Base-by-base conservation (phyloP, 2,113 vertebrate genomes). In the Alosa alosa region DNA sequence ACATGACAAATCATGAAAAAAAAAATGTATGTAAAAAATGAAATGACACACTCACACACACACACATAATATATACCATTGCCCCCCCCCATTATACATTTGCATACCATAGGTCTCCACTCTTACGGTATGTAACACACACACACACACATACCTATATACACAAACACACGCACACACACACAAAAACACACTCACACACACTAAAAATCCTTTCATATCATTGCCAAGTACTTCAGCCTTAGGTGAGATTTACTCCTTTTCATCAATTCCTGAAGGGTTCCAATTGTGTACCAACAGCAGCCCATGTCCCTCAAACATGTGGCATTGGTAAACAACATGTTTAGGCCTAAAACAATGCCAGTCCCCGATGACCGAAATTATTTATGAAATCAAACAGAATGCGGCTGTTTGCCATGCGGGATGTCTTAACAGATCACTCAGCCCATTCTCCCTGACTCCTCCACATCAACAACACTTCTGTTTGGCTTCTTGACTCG, bases 331-430 rank as follows among this genome's bases (percentile, higher is more conserved):
- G 94, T 94, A 94, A 95, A 95, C 94, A 95, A 94, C 94, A 91
- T 90, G 22, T 93, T 93, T 94, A 93, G 93, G 93, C 93, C 93
- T 95, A 92, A 94, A 96, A 95, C 94, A 95, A 95, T 93, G 93
- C 85, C 86, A 36, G 91, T 94, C 94, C 94, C 94, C 47, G 85
- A 90, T 94, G 94, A 94, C 92, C 93, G 91, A 93, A 95, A 96
- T 96, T 95, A 95, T 95, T 94, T 95, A 95, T 95, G 94, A 95
- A 94, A 95, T 94, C 94, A 95, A 95, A 96, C 94, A 94, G 89
- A 93, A 93, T 91, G 91, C 89, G 89, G 92, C 92, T 91, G 90
- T 85, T 89, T 81, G 91, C 93, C 94, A 93, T 93, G 92, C 93
- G 94, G 94, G 93, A 93, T 91, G 91, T 90, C 90, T 91, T 93